Evolutionary conservation across 2,113 vertebrate species (phyloP).

Genomic region (Siniperca knerii): DNA sequence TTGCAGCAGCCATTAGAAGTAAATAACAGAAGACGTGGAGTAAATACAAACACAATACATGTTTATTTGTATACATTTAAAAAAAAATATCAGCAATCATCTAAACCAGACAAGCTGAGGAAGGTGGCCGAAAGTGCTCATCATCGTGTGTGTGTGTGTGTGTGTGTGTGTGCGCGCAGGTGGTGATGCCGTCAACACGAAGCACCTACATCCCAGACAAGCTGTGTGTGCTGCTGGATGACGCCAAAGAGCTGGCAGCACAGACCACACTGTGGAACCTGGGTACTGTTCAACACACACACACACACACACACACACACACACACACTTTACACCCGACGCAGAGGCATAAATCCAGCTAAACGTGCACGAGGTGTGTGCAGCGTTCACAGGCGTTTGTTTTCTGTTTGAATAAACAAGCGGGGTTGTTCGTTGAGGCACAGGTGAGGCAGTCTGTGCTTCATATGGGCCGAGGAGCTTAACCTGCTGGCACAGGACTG

Average conservation of each 20-base stretch:
- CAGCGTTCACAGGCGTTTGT: no score
- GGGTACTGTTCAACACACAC: slow-evolving; percentile 32
- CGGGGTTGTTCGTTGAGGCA: no score
- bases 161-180: slow-evolving; percentile 46
- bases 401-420: no score
- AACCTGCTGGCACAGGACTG: no score
- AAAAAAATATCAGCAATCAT: background rate
- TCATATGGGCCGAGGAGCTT: no score
- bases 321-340: background rate
- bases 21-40: background rate
- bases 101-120: background rate
- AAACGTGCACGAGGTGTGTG: no score
- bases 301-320: slow-evolving; percentile 31
- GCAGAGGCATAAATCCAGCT: no score
- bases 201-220: slow-evolving; percentile 92
- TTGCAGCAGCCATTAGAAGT: background rate
- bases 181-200: slow-evolving; percentile 87
- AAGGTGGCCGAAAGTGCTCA: no score
- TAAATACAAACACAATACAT: no score
- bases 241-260: slow-evolving; percentile 94
- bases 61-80: no score
- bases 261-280: slow-evolving; percentile 86
- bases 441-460: no score
- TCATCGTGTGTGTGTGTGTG: background rate
- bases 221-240: slow-evolving; percentile 90